These are phyloP conservation scores for Darevskia nairensis DNA, from an alignment of 2,797 vertebrate species.

Conservation along the genomic window DNA sequence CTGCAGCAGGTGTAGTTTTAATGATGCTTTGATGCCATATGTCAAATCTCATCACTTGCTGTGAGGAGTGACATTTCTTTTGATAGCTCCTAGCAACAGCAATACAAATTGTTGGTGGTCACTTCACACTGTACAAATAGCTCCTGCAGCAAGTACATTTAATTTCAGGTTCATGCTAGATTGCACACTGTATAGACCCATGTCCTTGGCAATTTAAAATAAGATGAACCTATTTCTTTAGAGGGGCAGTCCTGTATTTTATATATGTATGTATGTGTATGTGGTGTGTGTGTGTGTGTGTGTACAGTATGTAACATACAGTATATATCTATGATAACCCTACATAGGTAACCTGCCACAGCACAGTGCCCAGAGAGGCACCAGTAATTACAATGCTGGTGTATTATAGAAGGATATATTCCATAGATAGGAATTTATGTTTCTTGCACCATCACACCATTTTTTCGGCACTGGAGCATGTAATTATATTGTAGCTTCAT, in stretches of 20 bases:
- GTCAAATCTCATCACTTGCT: constrained; percentile 96
- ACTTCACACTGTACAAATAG: constrained; percentile 66
- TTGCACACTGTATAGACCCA: constrained; percentile 24
- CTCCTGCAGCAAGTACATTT: constrained; percentile 60
- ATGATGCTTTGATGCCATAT: constrained; percentile 97
- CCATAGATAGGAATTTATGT: neutral
- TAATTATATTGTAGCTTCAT: constrained; percentile 23
- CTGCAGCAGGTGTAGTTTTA: constrained; percentile 92
- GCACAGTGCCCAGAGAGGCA: neutral
- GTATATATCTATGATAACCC: too few relatives aligned
- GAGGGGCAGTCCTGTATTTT: neutral
- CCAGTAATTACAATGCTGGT: neutral
- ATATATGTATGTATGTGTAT: neutral
- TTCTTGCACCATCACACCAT: neutral
- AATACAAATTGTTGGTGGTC: constrained; percentile 72
- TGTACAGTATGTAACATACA: neutral
- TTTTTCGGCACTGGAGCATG: constrained; percentile 11
- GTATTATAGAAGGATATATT: neutral
- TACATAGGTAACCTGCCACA: neutral
- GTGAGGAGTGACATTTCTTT: constrained; percentile 93
- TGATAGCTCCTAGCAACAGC: constrained; percentile 85
- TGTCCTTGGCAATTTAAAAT: constrained; percentile 12
- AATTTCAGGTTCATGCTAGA: constrained; percentile 62
- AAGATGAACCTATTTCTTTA: constrained; percentile 40
- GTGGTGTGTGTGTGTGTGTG: too few relatives aligned